phyloP scores from a whole-genome alignment of 2,888 invertebrate genomes.

The Flexamia atlantica region DNA sequence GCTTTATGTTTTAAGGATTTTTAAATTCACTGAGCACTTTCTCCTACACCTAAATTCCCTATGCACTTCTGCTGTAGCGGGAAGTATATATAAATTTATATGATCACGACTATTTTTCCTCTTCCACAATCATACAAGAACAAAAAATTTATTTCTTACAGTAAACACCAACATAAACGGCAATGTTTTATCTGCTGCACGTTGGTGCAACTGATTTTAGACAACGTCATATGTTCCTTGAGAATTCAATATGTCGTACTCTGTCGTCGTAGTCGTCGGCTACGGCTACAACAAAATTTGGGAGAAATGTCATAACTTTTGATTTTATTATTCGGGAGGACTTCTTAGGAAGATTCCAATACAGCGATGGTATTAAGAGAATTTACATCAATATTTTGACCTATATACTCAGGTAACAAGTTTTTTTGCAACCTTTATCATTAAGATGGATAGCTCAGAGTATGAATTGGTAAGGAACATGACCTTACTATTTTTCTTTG shows the following conservation, averaged over 20 bases:
- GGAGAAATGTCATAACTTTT: slow-evolving; percentile 23
- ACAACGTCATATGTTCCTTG: slow-evolving; percentile 23
- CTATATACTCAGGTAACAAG: neutral
- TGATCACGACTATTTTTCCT: no score
- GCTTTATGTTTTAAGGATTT: no score
- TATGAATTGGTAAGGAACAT: slow-evolving; percentile 96
- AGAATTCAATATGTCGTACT: slow-evolving; percentile 28
- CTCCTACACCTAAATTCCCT: no score
- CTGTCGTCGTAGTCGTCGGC: slow-evolving; percentile 30
- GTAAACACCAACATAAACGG: no score
- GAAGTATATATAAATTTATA: no score
- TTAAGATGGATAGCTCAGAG: slow-evolving; percentile 92
- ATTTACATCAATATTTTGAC: slow-evolving; percentile 2
- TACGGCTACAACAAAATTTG: neutral
- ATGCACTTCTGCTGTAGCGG: no score
- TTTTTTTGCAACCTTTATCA: neutral
- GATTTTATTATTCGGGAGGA: neutral
- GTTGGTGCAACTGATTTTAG: neutral
- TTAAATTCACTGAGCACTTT: no score
- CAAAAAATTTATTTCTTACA: no score
- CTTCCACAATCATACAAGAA: no score
- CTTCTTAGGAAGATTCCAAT: slow-evolving; percentile 20
- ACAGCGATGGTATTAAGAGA: slow-evolving; percentile 21
- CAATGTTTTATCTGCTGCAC: no score
- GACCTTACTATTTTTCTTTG: slow-evolving; percentile 98